Percentiles rank a stretch among this genome's conserved stretches.
Evolutionary conservation across 2,797 vertebrate species (phyloP).

Genomic region (Hipposideros larvatus): DNA sequence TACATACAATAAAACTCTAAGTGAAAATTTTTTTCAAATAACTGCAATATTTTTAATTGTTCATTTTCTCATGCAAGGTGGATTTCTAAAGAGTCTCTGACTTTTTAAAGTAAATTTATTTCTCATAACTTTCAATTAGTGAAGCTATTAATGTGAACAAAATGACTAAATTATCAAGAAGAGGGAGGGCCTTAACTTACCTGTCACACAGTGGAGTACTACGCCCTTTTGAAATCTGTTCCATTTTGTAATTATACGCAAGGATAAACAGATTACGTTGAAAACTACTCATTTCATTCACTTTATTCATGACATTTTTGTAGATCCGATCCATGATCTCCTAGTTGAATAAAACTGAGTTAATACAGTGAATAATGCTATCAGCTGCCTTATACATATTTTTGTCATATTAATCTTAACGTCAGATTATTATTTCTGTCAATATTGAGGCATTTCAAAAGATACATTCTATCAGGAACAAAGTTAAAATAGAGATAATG

Average conservation of each 20-base stretch:
- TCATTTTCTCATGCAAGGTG: not conserved
- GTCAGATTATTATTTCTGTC: not conserved
- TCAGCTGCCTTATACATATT: not conserved
- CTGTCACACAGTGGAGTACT: conserved; percentile 95
- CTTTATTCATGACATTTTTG: conserved; percentile 97
- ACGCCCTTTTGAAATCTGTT: conserved; percentile 94
- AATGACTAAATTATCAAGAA: not conserved
- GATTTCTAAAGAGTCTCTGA: not conserved
- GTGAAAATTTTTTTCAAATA: not conserved
- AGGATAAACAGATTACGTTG: conserved; percentile 95
- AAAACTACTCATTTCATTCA: conserved; percentile 94
- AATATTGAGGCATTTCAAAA: not conserved
- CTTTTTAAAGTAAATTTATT: not conserved
- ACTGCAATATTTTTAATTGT: not conserved
- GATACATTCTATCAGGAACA: not conserved
- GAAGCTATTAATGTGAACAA: not conserved
- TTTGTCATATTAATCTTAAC: not conserved
- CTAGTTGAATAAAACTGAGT: conserved; percentile 86
- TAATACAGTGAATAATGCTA: conserved; percentile 21
- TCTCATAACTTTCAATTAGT: not conserved
- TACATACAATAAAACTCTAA: not conserved
- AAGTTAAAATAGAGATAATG: not conserved
- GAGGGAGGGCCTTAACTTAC: conserved; percentile 80
- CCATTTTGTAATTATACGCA: conserved; percentile 98
- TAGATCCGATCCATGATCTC: conserved; percentile 99